Percentiles rank a stretch among this genome's conserved stretches.
phyloP scores from a whole-genome alignment of 2,797 vertebrate species.

The Pachyuromys duprasi region DNA sequence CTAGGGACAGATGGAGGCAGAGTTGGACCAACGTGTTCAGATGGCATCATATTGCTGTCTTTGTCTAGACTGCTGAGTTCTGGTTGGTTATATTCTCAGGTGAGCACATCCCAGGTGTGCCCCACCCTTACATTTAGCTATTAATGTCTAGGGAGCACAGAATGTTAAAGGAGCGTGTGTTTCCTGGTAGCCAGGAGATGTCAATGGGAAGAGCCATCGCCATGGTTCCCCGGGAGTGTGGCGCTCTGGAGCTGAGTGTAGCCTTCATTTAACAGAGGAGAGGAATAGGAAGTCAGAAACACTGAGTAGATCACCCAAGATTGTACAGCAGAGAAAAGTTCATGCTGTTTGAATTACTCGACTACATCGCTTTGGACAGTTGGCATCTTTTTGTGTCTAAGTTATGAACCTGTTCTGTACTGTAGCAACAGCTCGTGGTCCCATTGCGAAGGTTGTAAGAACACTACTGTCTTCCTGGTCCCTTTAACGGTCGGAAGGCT shows the following conservation, averaged over 20 bases:
- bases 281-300: not conserved
- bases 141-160: slow-evolving; percentile 21
- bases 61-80: slow-evolving; percentile 12
- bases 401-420: not conserved
- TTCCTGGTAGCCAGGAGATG: not conserved
- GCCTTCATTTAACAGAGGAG: not conserved
- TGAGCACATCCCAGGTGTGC: not conserved
- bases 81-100: not conserved
- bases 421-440: not conserved
- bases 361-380: not conserved
- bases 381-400: not conserved
- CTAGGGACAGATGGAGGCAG: not conserved
- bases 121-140: not conserved
- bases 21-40: not conserved
- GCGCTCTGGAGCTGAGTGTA: not conserved
- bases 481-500: not conserved
- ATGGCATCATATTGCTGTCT: not conserved
- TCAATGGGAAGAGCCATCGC: not conserved
- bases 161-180: not conserved
- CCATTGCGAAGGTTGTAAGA: not conserved
- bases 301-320: not conserved
- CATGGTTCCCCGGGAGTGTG: not conserved
- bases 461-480: not conserved
- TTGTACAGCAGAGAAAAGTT: not conserved
- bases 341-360: not conserved